These are phyloP conservation scores for Melieria picta DNA, from an alignment of 2,888 invertebrate genomes.

Conservation along the genomic window DNA sequence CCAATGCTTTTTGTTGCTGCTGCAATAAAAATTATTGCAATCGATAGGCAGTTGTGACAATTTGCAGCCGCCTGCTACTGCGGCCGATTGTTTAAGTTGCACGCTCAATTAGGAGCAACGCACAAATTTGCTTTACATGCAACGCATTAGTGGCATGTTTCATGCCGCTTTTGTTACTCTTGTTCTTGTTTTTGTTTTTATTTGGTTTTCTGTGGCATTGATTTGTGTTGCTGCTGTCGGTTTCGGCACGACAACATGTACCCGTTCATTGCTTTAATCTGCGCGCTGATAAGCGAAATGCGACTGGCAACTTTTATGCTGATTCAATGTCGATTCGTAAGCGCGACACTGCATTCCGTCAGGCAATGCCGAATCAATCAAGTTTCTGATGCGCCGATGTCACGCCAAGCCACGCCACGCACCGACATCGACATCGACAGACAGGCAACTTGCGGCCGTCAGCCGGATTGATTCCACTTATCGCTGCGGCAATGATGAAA, in stretches of 20 bases:
- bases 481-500: neutral
- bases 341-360: constrained; percentile 29
- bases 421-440: constrained; percentile 1
- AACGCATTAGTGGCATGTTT: constrained; percentile 1
- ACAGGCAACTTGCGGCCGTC: neutral
- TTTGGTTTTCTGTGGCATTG: too few species aligned
- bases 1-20: neutral
- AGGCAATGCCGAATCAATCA: constrained; percentile 37
- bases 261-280: constrained; percentile 26
- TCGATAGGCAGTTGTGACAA: constrained; percentile 4
- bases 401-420: neutral
- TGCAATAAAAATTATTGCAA: constrained; percentile 19
- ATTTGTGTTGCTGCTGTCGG: too few species aligned
- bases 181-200: too few species aligned
- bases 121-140: constrained; percentile 14
- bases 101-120: constrained; percentile 25
- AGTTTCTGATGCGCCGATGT: constrained; percentile 31
- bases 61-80: constrained; percentile 10
- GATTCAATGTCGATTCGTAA: neutral
- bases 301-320: constrained; percentile 14
- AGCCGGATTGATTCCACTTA: neutral
- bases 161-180: too few species aligned
- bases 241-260: constrained; percentile 23
- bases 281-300: constrained; percentile 17
- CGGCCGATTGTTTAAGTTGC: constrained; percentile 3